A percentile compares a stretch with the other conserved stretches of the same genome.
Conservation (phyloP, 2,797 vertebrate genomes). For the Leuciscus waleckii region DNA sequence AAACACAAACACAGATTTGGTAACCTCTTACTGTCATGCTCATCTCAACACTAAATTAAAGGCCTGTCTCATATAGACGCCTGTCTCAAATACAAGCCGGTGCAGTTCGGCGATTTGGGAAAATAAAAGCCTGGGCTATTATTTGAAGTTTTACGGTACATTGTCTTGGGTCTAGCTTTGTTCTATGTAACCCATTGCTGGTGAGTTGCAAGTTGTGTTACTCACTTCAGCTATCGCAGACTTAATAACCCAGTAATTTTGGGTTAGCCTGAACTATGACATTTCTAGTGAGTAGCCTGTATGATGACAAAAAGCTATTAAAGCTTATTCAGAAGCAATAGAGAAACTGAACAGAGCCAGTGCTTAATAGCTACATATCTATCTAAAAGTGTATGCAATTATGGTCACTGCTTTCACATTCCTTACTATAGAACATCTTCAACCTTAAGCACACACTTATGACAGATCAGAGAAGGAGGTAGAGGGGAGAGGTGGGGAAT, state of each 20-base stretch:
- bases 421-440: not conserved
- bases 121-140: too few species aligned
- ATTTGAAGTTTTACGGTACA: not conserved
- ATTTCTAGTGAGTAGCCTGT: not conserved
- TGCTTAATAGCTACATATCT: not conserved
- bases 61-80: too few species aligned
- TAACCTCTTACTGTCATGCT: too few species aligned
- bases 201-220: not conserved
- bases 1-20: too few species aligned
- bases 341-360: not conserved
- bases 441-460: constrained; percentile 47
- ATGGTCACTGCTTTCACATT: constrained; percentile 8
- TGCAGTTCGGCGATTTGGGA: too few species aligned
- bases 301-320: not conserved
- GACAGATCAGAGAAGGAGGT: constrained; percentile 67
- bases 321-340: not conserved
- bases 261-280: constrained; percentile 1
- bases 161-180: not conserved
- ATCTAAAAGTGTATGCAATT: not conserved
- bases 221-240: not conserved
- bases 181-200: not conserved
- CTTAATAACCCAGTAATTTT: constrained; percentile 5
- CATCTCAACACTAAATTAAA: too few species aligned
- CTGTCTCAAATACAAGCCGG: too few species aligned
- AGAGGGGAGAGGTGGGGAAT: constrained; percentile 67